phyloP scores from a whole-genome alignment of 2,888 invertebrate genomes.

The Melieria crassipennis region DNA sequence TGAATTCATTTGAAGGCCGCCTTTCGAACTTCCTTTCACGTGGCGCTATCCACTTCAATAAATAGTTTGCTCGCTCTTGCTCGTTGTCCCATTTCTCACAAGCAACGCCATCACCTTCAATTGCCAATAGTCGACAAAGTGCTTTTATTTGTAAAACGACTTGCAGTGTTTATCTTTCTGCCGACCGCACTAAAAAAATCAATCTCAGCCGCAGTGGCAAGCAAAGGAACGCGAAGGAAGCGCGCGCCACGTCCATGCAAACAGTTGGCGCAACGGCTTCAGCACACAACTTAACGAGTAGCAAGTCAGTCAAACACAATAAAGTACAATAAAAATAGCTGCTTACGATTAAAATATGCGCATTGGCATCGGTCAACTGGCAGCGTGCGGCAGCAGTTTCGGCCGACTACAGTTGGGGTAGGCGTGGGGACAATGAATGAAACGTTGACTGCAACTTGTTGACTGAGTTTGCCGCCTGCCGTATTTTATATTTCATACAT shows the following conservation, averaged over 20 bases:
- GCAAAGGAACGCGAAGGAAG: constrained; percentile 12
- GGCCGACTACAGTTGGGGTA: not conserved
- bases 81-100: too few relatives aligned
- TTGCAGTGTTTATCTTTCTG: constrained; percentile 49
- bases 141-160: constrained; percentile 41
- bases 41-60: too few relatives aligned
- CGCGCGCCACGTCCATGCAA: not conserved
- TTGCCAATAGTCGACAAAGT: constrained; percentile 53
- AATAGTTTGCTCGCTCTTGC: too few relatives aligned
- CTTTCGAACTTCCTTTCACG: too few relatives aligned
- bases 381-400: not conserved
- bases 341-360: constrained; percentile 58
- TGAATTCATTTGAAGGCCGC: too few relatives aligned
- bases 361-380: not conserved
- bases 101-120: not conserved
- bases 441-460: constrained; percentile 21
- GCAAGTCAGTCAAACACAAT: constrained; percentile 17
- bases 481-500: not conserved
- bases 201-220: constrained; percentile 21
- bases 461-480: constrained; percentile 32
- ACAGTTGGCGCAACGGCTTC: not conserved
- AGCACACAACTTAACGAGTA: too few relatives aligned
- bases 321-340: constrained; percentile 29
- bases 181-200: constrained; percentile 10
- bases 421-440: not conserved